Evolutionary conservation across 2,888 invertebrate genomes (phyloP).

Genomic region (Chrysodeixis includens): DNA sequence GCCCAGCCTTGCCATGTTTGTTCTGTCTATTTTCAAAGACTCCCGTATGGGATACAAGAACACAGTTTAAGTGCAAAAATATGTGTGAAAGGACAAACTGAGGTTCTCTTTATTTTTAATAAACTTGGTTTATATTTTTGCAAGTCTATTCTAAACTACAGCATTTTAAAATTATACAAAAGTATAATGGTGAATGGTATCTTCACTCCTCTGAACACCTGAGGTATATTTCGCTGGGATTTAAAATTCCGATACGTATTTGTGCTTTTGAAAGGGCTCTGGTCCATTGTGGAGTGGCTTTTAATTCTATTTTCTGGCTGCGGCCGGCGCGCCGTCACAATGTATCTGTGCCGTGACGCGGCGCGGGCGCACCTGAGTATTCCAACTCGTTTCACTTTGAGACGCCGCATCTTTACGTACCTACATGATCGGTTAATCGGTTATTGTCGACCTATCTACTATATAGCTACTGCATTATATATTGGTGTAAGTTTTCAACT

Average conservation of each 20-base stretch:
- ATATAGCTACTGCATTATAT: constrained; percentile 7
- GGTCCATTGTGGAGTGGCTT: constrained; percentile 82
- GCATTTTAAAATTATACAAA: constrained; percentile 22
- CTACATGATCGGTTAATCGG: constrained; percentile 48
- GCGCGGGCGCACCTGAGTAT: constrained; percentile 83
- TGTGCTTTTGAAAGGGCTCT: constrained; percentile 78
- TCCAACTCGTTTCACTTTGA: constrained; percentile 78
- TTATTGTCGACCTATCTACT: constrained; percentile 30
- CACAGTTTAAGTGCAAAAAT: too few relatives aligned
- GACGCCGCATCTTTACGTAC: constrained; percentile 70
- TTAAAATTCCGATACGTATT: constrained; percentile 79
- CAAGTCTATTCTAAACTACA: background rate
- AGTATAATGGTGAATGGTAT: constrained; percentile 53
- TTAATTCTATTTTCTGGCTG: constrained; percentile 81
- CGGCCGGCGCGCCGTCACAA: constrained; percentile 72
- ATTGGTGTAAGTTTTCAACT: too few relatives aligned
- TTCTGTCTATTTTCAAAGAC: too few relatives aligned
- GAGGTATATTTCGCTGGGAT: constrained; percentile 60
- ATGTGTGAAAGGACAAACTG: too few relatives aligned
- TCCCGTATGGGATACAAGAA: too few relatives aligned
- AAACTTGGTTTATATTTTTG: background rate
- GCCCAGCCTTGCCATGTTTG: too few relatives aligned
- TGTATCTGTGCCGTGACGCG: constrained; percentile 68
- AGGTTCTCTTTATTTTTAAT: too few relatives aligned
- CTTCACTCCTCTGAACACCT: constrained; percentile 63